phyloP scores from a whole-genome alignment of 1,140 invertebrate genomes.

The Hyles euphorbiae region DNA sequence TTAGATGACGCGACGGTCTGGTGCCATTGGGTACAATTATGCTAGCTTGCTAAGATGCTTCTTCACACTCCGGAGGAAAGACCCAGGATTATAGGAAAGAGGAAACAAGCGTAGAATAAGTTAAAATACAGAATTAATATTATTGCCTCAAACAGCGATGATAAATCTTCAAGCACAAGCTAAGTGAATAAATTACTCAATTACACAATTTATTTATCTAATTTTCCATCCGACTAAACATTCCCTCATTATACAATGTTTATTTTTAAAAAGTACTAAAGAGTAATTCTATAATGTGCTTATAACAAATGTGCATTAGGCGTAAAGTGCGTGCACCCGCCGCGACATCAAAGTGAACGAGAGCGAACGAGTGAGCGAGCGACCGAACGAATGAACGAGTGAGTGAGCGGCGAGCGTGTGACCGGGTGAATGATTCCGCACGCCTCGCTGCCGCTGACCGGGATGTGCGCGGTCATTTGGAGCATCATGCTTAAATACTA shows the following conservation, averaged over 20 bases:
- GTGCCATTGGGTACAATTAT: too few species aligned
- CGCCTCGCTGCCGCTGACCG: slow-evolving; percentile 44
- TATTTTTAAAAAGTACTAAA: slow-evolving; percentile 15
- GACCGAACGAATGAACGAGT: slow-evolving; percentile 47
- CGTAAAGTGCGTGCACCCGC: slow-evolving; percentile 32
- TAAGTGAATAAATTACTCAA: not conserved
- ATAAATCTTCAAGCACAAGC: not conserved
- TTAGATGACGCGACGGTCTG: too few species aligned
- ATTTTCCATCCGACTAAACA: too few species aligned
- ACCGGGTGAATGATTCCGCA: slow-evolving; percentile 47
- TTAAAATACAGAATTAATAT: too few species aligned
- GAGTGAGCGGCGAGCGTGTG: slow-evolving; percentile 30
- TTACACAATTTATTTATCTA: not conserved
- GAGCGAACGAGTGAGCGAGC: slow-evolving; percentile 44
- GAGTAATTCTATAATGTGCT: slow-evolving; percentile 33
- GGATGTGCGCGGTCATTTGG: slow-evolving; percentile 30
- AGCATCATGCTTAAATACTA: slow-evolving; percentile 19
- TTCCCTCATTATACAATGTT: too few species aligned
- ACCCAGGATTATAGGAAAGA: too few species aligned
- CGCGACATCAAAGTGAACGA: slow-evolving; percentile 56
- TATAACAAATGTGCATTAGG: slow-evolving; percentile 38
- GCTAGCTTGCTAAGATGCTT: too few species aligned
- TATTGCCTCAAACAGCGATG: too few species aligned
- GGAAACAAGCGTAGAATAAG: too few species aligned
- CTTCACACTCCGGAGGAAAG: too few species aligned